Base-by-base conservation (phyloP, 2,888 invertebrate species). In the Caenorhabditis auriculariae region DNA sequence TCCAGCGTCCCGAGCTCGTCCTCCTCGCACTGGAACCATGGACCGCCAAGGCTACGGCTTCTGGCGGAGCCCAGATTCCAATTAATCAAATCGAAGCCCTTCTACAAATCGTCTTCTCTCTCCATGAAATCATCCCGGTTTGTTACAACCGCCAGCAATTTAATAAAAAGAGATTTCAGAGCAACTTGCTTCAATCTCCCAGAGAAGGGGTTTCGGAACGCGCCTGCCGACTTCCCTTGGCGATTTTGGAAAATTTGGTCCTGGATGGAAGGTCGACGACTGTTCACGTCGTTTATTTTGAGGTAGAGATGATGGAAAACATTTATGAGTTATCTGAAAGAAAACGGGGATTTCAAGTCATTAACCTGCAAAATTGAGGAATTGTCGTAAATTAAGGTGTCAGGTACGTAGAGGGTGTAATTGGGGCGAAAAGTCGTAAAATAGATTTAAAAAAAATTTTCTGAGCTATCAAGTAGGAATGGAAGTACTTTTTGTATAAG, bases 121-220 rank as follows among this genome's bases (percentile, higher is more conserved):
- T 72, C 3, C 63, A 66, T n/a, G 72, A 72, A 43, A 44, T 72
- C 3, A 68, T 72, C 32, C 72, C 72, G 41, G 69, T 28, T 38
- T 32, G n/a, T 29, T 29, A 49, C 3, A 47, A 28, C 28, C 9
- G 3, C 5, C 4, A 17, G 37, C 21, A 24, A 43, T 5, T 19
- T 23, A 26, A 26, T 47, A 29, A 21, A 29, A 47, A 32, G 1
- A 24, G n/a, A 1, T 48, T 66, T 55, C 45, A 69, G 67, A 59
- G 58, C 23, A 68, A 60, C 32, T 61, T 70, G 45, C 56, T 68
- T 0, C 61, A 67, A 43, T 19, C 59, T 43, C 53, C 58, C 7
- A 42, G 55, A 41, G 70, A 70, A 39, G 67, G 66, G 35, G 50
- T 61, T 37, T 47, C 70, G 29, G 59, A 58, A 45, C 42, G 69